phyloP scores from a whole-genome alignment of 2,888 invertebrate genomes.

The Ptilodon capucinus region DNA sequence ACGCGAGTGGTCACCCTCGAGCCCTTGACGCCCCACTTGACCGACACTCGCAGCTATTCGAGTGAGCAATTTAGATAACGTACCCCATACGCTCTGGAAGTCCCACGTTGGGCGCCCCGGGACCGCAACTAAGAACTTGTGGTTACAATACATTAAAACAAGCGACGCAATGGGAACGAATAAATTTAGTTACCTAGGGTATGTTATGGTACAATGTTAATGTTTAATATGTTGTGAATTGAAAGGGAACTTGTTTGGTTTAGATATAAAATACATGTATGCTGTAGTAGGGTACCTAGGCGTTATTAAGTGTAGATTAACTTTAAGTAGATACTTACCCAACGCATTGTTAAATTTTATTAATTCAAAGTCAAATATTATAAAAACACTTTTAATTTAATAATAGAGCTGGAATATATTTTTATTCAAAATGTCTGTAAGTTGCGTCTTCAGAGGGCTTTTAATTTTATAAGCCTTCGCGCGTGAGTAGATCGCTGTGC shows the following conservation, averaged over 20 bases:
- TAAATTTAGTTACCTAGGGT: no score
- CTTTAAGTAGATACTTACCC: no score
- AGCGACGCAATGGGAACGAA: background rate
- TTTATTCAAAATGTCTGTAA: background rate
- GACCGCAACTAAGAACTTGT: slow-evolving; percentile 1
- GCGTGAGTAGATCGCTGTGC: slow-evolving; percentile 4
- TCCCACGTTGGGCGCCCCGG: background rate
- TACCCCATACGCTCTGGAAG: background rate
- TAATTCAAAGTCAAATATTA: background rate
- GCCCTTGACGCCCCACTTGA: background rate
- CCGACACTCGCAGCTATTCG: slow-evolving; percentile 6
- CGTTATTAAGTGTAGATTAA: no score
- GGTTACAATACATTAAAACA: slow-evolving; percentile 2
- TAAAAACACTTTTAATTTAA: slow-evolving; percentile 1
- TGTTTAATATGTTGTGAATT: no score
- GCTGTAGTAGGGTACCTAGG: no score
- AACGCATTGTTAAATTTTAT: no score
- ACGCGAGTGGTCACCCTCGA: slow-evolving; percentile 2
- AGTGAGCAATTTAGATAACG: slow-evolving; percentile 8
- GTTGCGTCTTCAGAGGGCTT: background rate
- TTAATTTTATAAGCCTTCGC: slow-evolving; percentile 2
- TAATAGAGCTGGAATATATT: background rate
- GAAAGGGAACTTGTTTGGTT: no score
- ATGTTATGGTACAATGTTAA: no score
- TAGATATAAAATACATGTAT: no score